These are phyloP conservation scores for Galendromus occidentalis DNA, from an alignment of 1,140 invertebrate species.

Conservation along the genomic window DNA sequence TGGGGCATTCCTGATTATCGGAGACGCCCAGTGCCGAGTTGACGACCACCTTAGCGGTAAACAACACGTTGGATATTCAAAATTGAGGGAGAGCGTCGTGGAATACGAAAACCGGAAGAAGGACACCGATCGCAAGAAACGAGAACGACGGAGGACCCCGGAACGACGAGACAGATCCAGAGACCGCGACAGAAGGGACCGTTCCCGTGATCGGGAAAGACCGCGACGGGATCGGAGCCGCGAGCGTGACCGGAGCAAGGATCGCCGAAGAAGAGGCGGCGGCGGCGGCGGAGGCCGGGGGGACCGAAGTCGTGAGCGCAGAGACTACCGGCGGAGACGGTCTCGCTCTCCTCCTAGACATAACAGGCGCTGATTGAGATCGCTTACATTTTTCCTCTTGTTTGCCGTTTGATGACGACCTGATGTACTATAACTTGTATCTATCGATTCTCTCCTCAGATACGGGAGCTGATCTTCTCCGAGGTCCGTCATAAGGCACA, in stretches of 20 bases:
- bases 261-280: conserved; percentile 8
- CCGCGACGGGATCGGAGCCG: neutral
- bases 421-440: no score
- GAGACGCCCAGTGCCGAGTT: conserved; percentile 84
- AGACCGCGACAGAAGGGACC: neutral
- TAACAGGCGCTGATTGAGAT: neutral
- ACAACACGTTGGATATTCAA: conserved; percentile 78
- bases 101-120: conserved; percentile 30
- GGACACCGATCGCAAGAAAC: conserved; percentile 1
- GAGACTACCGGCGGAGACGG: neutral
- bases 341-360: neutral
- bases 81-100: conserved; percentile 43
- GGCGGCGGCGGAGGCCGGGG: neutral
- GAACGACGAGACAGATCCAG: conserved; percentile 18
- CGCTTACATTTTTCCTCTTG: neutral
- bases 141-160: conserved; percentile 17
- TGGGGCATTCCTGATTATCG: conserved; percentile 91
- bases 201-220: conserved; percentile 11
- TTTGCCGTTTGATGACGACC: neutral
- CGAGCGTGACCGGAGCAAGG: conserved; percentile 13
- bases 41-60: conserved; percentile 95
- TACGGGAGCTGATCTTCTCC: no score
- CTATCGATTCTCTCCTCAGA: no score
- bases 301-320: conserved; percentile 12
- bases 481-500: no score